These are phyloP conservation scores for Apotomis turbidana DNA, from an alignment of 2,888 invertebrate genomes.

Conservation along the genomic window DNA sequence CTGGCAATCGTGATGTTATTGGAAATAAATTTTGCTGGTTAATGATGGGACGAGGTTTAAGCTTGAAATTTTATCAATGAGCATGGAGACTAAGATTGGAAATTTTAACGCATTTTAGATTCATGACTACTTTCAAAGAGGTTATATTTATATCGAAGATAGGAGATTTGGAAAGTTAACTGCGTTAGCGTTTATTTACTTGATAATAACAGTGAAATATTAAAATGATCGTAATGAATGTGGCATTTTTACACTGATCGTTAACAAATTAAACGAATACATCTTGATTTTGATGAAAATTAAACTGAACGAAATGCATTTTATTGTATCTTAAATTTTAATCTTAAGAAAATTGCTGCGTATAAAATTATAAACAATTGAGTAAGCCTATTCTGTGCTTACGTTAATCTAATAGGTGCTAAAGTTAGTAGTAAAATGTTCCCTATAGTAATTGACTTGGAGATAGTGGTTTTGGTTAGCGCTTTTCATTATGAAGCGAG, in stretches of 20 bases:
- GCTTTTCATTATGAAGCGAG: slow-evolving; percentile 50
- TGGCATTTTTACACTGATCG: slow-evolving; percentile 44
- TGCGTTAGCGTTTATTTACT: slow-evolving; percentile 18
- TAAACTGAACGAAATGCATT: slow-evolving; percentile 44
- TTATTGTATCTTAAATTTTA: slow-evolving; percentile 69
- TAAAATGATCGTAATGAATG: slow-evolving; percentile 43
- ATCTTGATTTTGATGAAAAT: slow-evolving; percentile 39
- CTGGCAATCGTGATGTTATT: slow-evolving; percentile 64
- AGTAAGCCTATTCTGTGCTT: slow-evolving; percentile 80
- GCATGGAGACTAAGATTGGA: slow-evolving; percentile 58
- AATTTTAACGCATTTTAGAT: slow-evolving; percentile 40
- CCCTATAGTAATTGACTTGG: slow-evolving; percentile 94
- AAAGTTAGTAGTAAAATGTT: slow-evolving; percentile 87
- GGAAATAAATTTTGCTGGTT: slow-evolving; percentile 54
- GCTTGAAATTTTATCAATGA: slow-evolving; percentile 83
- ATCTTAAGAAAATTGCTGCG: slow-evolving; percentile 77
- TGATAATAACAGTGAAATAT: slow-evolving; percentile 11
- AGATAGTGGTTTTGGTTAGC: slow-evolving; percentile 85
- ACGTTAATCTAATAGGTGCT: slow-evolving; percentile 78
- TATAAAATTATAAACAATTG: slow-evolving; percentile 81
- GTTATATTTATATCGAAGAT: background rate
- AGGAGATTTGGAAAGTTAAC: slow-evolving; percentile 12
- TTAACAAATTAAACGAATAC: slow-evolving; percentile 24
- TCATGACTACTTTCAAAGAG: slow-evolving; percentile 30
- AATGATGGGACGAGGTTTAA: slow-evolving; percentile 66